These are phyloP conservation scores for Torymus texanus DNA, from an alignment of 2,888 invertebrate species.

Conservation along the genomic window DNA sequence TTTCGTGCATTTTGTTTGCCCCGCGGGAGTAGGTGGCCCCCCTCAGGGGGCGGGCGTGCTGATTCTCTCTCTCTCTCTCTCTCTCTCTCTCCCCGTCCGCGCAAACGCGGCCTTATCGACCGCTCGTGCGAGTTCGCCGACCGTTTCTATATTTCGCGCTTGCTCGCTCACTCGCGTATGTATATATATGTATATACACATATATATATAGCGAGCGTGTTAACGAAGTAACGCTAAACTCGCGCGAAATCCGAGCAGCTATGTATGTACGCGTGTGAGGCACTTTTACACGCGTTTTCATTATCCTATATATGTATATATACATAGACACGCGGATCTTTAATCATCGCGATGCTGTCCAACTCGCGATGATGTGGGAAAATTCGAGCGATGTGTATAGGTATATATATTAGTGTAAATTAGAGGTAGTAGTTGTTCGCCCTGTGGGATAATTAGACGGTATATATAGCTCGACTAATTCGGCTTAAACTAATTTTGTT, in stretches of 20 bases:
- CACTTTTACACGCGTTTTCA: too few relatives aligned
- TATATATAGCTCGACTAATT: too few relatives aligned
- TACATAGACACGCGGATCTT: not conserved
- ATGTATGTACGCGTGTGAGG: too few relatives aligned
- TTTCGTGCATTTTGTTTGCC: conserved; percentile 11
- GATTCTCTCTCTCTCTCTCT: conserved; percentile 36
- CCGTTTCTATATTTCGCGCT: not conserved
- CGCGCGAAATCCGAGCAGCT: conserved; percentile 24
- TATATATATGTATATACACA: not conserved
- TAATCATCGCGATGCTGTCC: not conserved
- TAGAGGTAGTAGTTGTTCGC: too few relatives aligned
- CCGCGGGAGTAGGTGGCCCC: not conserved
- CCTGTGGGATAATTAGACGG: too few relatives aligned
- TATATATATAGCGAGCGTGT: not conserved
- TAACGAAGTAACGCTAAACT: conserved; percentile 37
- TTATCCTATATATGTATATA: too few relatives aligned
- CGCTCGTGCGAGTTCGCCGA: conserved; percentile 48
- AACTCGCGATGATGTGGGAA: too few relatives aligned
- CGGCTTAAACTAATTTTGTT: too few relatives aligned
- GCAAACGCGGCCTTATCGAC: conserved; percentile 74
- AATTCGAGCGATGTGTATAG: too few relatives aligned
- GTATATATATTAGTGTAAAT: too few relatives aligned
- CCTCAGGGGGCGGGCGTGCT: conserved; percentile 38
- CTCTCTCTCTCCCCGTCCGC: conserved; percentile 56
- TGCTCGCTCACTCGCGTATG: not conserved